Evolutionary conservation across 2,797 vertebrate species (phyloP), one percentile per base, ranked within the genome.

Genomic region (Spondyliosoma cantharus): DNA sequence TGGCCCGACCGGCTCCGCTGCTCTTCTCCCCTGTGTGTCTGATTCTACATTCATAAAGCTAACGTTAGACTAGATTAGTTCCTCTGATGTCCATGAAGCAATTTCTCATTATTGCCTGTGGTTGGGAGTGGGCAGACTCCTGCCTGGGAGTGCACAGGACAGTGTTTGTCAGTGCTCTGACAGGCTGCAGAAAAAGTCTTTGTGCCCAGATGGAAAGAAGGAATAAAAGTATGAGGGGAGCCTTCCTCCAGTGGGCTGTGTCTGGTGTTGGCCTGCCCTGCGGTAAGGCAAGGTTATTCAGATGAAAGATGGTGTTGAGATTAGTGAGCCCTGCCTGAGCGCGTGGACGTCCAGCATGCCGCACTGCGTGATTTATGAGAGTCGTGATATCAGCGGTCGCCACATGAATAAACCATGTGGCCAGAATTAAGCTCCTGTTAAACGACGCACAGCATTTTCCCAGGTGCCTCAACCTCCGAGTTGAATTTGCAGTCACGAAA

Each of bases 361-460:
- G 90, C 93, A 92, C 92, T 90, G 87, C 81, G 93, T 96, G 95
- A 95, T 96, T 95, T 95, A 95, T 95, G 94, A 93, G 93, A 92
- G 93, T 92, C 91, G 87, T 90, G 93, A 94, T 94, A 95, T 93
- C 93, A 89, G 91, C 85, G 85, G 88, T 91, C 83, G 87, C 91
- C 80, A 85, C 93, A 95, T 95, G 94, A 95, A 95, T 95, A 94
- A 95, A 95, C 93, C 94, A 95, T 95, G 93, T 90, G 92, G 87
- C 74, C 90, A 88, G 94, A 94, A 94, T 95, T 94, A 95, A 94
- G 92, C 90, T 89, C 86, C 92, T 84, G 93, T 93, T 95, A 95
- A 95, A 94, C 90, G 93, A 92, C 89, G 89, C 93, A 74, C 84
- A 92, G 90, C 90, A 69, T 79, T 93, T 93, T 88, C 88, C 90